Evolutionary conservation across 1,140 invertebrate genomes (phyloP).

Genomic region (Physella acuta): DNA sequence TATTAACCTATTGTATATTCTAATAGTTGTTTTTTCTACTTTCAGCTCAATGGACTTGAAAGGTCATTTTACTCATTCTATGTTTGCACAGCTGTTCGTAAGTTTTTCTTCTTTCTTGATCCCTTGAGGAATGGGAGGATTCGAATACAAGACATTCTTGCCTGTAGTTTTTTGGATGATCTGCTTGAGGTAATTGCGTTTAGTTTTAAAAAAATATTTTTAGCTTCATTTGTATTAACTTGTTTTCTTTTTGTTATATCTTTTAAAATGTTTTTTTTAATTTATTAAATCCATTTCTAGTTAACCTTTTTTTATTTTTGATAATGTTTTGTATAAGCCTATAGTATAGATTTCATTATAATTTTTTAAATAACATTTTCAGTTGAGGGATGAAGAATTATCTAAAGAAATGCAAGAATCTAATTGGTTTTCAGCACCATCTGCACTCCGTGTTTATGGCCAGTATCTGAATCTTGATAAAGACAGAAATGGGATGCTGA

Average conservation of each 20-base stretch:
- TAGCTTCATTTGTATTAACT: background rate
- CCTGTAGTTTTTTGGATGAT: slow-evolving; percentile 89
- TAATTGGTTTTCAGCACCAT: slow-evolving; percentile 94
- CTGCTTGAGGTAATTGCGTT: slow-evolving; percentile 74
- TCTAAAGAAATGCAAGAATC: slow-evolving; percentile 79
- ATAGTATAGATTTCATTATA: too few species aligned
- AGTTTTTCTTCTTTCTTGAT: slow-evolving; percentile 95
- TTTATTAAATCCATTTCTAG: too few species aligned
- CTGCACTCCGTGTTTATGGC: slow-evolving; percentile 85
- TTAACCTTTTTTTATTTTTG: background rate
- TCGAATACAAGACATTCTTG: slow-evolving; percentile 86
- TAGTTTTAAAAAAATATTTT: background rate
- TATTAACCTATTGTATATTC: too few species aligned
- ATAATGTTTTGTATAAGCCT: too few species aligned
- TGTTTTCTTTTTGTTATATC: background rate
- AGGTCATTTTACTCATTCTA: slow-evolving; percentile 95
- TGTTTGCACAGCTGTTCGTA: slow-evolving; percentile 90
- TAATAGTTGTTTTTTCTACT: too few species aligned
- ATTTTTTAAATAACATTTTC: too few species aligned
- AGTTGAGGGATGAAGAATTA: slow-evolving; percentile 82
- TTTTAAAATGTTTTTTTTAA: too few species aligned
- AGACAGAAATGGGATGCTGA: slow-evolving; percentile 95
- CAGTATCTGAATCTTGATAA: slow-evolving; percentile 91
- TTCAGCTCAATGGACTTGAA: slow-evolving; percentile 79
- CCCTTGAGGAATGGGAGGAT: slow-evolving; percentile 83